phyloP scores from a whole-genome alignment of 2,888 invertebrate species.

The Theretra japonica region DNA sequence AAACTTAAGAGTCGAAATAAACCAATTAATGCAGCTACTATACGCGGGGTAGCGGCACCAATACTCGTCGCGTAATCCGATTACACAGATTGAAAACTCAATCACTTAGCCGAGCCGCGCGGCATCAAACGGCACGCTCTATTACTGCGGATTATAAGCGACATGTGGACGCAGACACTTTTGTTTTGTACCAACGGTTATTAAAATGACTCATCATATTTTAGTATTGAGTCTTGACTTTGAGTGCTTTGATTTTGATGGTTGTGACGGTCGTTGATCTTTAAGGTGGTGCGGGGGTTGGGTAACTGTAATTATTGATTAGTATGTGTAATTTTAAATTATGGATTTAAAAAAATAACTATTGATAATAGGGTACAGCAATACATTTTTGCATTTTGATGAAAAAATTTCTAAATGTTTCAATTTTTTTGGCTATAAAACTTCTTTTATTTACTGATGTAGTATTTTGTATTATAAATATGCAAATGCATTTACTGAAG shows the following conservation, averaged over 20 bases:
- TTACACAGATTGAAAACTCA: conserved; percentile 84
- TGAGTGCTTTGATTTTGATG: conserved; percentile 14
- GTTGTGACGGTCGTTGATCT: background rate
- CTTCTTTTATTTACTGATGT: too few species aligned
- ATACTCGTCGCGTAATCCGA: conserved; percentile 62
- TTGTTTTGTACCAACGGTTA: conserved; percentile 40
- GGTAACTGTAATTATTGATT: background rate
- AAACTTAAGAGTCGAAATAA: conserved; percentile 17
- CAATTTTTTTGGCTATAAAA: too few species aligned
- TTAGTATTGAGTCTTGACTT: conserved; percentile 7
- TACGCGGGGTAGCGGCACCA: conserved; percentile 52
- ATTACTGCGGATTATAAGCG: conserved; percentile 63
- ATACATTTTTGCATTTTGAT: too few species aligned
- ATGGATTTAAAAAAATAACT: too few species aligned
- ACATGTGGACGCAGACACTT: conserved; percentile 60
- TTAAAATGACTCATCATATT: conserved; percentile 27
- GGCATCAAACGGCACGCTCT: conserved; percentile 74
- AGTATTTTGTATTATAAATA: too few species aligned
- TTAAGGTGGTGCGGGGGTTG: background rate
- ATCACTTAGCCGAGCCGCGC: conserved; percentile 73
- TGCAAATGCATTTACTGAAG: too few species aligned
- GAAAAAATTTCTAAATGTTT: too few species aligned
- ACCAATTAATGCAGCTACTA: conserved; percentile 37
- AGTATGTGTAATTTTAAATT: background rate
- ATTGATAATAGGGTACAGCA: too few species aligned